Percentiles rank a stretch among this genome's conserved stretches.
phyloP scores from a whole-genome alignment of 2,797 vertebrate genomes.

The Myotis pilosus region DNA sequence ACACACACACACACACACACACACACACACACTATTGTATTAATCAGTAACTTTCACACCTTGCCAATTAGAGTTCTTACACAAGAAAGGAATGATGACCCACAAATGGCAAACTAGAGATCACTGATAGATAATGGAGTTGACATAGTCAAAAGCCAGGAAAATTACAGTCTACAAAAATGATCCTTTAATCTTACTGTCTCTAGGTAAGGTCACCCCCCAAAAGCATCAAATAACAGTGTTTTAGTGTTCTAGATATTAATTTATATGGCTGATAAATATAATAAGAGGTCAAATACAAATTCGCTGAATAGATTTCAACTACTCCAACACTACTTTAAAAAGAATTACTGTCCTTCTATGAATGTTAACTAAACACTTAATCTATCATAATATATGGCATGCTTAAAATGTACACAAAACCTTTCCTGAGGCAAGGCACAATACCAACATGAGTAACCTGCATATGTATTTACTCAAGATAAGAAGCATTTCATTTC shows the following conservation, averaged over 20 bases:
- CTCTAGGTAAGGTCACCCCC: background rate
- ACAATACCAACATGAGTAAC: slow-evolving; percentile 44
- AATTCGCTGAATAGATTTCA: slow-evolving; percentile 38
- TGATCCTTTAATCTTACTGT: slow-evolving; percentile 3
- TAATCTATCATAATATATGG: slow-evolving; percentile 32
- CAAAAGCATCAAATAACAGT: slow-evolving; percentile 19
- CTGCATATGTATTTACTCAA: slow-evolving; percentile 46
- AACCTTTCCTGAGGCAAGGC: slow-evolving; percentile 24
- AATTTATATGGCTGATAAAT: background rate
- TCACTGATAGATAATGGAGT: background rate
- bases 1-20: background rate
- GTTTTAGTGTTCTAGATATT: background rate
- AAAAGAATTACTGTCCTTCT: slow-evolving; percentile 37
- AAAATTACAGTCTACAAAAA: slow-evolving; percentile 46
- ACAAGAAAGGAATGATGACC: slow-evolving; percentile 27
- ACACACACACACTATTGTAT: background rate
- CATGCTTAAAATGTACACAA: slow-evolving; percentile 45
- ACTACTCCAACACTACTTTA: slow-evolving; percentile 30
- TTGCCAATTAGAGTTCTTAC: background rate
- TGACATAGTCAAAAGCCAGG: slow-evolving; percentile 9
- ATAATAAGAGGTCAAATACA: slow-evolving; percentile 37
- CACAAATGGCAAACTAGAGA: slow-evolving; percentile 37
- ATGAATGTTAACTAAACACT: slow-evolving; percentile 49
- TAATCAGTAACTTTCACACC: slow-evolving; percentile 17
- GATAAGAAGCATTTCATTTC: slow-evolving; percentile 58